These are phyloP conservation scores for Mystacornis crossleyi DNA, from an alignment of 2,113 vertebrate species.

Conservation along the genomic window DNA sequence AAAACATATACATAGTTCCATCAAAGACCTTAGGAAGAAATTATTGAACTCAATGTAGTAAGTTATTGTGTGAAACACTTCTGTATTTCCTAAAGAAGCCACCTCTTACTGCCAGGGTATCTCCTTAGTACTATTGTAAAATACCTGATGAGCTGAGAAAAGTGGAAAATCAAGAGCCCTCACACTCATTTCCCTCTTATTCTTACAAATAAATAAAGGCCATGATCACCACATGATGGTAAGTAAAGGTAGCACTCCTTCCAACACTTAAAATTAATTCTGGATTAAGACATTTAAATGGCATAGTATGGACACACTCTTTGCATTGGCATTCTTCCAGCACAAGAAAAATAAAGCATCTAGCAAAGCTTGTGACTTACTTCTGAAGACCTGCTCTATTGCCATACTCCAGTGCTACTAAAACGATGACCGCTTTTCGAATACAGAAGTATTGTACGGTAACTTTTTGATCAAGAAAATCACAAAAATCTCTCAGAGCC, in stretches of 20 bases:
- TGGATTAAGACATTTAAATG: not conserved
- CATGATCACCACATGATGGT: not conserved
- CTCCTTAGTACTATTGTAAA: not conserved
- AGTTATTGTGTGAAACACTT: not conserved
- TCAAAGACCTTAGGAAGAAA: not conserved
- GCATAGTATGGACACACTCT: not conserved
- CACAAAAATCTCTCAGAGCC: fast-evolving
- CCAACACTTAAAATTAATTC: not conserved
- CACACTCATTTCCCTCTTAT: not conserved
- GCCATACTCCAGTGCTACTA: not conserved
- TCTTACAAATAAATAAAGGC: not conserved
- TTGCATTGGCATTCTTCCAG: not conserved
- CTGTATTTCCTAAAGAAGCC: not conserved
- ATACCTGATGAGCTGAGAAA: not conserved
- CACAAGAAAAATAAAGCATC: not conserved
- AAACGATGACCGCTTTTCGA: fast-evolving
- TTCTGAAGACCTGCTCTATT: not conserved
- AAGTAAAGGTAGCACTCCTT: not conserved
- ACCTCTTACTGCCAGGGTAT: not conserved
- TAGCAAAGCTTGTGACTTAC: not conserved
- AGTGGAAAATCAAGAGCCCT: not conserved
- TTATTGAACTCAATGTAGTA: fast-evolving
- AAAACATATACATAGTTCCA: not conserved
- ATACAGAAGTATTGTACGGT: fast-evolving
- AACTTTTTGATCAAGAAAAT: not conserved